Evolutionary conservation across 1,140 invertebrate genomes (phyloP), one percentile per base, ranked within the genome.

Genomic region (Uloborus diversus): DNA sequence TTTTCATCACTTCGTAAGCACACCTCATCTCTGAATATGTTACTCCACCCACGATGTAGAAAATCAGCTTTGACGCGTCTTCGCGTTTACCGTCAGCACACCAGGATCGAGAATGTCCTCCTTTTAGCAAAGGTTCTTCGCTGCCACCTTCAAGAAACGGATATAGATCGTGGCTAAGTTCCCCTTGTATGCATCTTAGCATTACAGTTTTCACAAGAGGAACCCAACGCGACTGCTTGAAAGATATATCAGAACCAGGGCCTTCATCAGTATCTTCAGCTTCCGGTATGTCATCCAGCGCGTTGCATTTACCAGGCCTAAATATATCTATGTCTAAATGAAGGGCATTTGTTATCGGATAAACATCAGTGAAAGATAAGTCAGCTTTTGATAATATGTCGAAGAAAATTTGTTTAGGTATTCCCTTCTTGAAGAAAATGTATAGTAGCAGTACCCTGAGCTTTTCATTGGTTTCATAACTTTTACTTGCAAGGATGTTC

Each of bases 11-110:
- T 84, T 89, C 88, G 82, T 90, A 90, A 17, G 88, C 89, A 81
- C 85, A 87, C 64, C 90, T 84, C 87, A 90, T 90, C 83, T 90
- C 89, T 2, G 88, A 88, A 84, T 88, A 90, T 0, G 88, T 88
- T 4, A 89, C 80, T 9, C 89, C 89, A 13, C 89, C 89, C 27
- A 89, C 86, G 49, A 90, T 87, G 80, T 89, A 90, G 9, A 90
- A 84, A 47, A 90, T 89, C 13, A 90, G 83, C 14, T 89, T 85
- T 28, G 89, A 89, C 13, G 87, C 88, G 69, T 86, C 86, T 49
- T 68, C 53, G 11, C 5, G 13, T 25, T 47, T 59, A 23, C 61
- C 69, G 25, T 69, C 65, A 9, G 35, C 28, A 61, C 65, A 66
- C 62, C 73, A 78, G 32, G 33, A 66, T 23, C 73, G 23, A 28